Base-by-base conservation (phyloP, 2,888 invertebrate genomes). In the Mesorhabditis spiculigera region DNA sequence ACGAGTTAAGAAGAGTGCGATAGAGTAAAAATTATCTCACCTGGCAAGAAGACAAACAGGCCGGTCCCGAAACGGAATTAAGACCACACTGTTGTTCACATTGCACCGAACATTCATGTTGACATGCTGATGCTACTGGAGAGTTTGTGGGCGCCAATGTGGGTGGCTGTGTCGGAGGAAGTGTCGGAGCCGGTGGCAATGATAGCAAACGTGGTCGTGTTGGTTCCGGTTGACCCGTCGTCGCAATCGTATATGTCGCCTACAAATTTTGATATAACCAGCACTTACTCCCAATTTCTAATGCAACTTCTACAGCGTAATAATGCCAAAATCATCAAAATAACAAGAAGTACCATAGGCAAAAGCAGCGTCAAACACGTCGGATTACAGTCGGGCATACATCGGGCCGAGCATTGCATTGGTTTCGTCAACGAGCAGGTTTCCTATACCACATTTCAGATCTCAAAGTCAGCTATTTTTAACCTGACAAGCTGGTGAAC, bases 361-460 rank as follows among this genome's bases (percentile, higher is more conserved):
- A 10, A 13, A n/a, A 50, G 10, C 58, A 50, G 8, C 58, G 58
- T 13, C 8, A 50, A n/a, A 50, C 58, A 50, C 8, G 58, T 13
- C n/a, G 58, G 58, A n/a, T 13, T n/a, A 50, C 58, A 50, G n/a
- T 50, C 58, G n/a, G 58, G 58, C 58, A 50, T 50, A 50, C 58
- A 50, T 50, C 58, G 8, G 58, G 58, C 10, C 8, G n/a, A 13
- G n/a, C 58, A 50, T 50, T 50, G 58, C 8, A n/a, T 10, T 10
- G 58, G 10, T 50, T 50, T 50, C n/a, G 58, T 50, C 10, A 50
- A 3, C 10, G 58, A 50, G n/a, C 58, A 50, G 8, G 58, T 50
- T 50, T 50, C 58, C 58, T 50, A 50, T 13, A 50, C n/a, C 8
- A n/a, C 8, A 13, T 50, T 10, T 13, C n/a, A 50, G 0, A 50